Evolutionary conservation across 2,797 vertebrate genomes (phyloP).

Genomic region (Coracias cyanogaster): DNA sequence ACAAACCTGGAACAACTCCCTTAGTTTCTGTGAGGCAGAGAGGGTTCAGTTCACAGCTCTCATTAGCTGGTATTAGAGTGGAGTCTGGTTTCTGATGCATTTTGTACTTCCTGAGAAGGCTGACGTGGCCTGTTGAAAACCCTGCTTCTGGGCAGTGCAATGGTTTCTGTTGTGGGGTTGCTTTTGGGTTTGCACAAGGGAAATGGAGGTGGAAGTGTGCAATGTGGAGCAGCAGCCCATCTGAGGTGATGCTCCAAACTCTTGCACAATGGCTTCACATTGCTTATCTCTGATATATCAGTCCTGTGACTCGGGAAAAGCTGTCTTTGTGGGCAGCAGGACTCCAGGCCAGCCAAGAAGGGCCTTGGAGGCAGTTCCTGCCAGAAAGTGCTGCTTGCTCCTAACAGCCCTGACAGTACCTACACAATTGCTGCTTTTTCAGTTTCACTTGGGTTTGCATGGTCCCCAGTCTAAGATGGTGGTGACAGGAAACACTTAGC

Average conservation of each 20-base stretch:
- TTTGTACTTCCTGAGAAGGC: not conserved
- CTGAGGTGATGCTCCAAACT: not conserved
- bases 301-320: not conserved
- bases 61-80: not conserved
- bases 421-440: not conserved
- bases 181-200: not conserved
- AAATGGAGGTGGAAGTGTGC: not conserved
- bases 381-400: not conserved
- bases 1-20: not conserved
- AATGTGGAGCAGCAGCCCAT: not conserved
- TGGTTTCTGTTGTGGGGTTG: fast-evolving
- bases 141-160: not conserved
- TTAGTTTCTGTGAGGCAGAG: not conserved
- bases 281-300: not conserved
- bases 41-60: not conserved
- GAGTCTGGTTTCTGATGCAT: not conserved
- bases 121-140: not conserved
- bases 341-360: not conserved
- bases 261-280: fast-evolving
- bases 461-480: not conserved
- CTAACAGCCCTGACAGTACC: not conserved
- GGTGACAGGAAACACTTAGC: not conserved
- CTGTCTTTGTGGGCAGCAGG: fast-evolving
- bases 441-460: not conserved
- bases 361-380: not conserved